These are phyloP conservation scores for Thereva nobilitata DNA, from an alignment of 2,888 invertebrate genomes.

Conservation along the genomic window DNA sequence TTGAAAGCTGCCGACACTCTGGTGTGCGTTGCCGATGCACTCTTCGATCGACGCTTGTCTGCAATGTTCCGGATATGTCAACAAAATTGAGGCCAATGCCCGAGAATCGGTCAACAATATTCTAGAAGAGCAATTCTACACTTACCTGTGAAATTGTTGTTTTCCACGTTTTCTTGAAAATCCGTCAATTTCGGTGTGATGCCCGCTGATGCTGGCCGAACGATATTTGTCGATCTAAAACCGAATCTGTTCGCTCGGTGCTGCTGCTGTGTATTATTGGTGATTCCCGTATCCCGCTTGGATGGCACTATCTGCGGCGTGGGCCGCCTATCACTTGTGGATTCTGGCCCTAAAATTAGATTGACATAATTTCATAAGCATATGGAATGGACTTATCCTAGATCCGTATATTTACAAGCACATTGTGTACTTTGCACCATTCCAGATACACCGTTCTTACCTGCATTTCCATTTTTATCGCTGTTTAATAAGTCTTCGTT, in stretches of 20 bases:
- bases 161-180: conserved; percentile 59
- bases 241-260: conserved; percentile 73
- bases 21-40: conserved; percentile 51
- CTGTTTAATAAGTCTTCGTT: conserved; percentile 42
- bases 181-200: conserved; percentile 72
- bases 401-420: too few species aligned
- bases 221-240: conserved; percentile 65
- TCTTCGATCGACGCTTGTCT: conserved; percentile 58
- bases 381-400: not conserved
- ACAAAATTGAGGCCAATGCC: not conserved
- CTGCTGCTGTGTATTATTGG: not conserved
- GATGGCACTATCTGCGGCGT: conserved; percentile 14
- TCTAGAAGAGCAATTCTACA: conserved; percentile 39
- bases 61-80: conserved; percentile 6
- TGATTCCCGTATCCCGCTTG: not conserved
- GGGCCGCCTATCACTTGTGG: conserved; percentile 40
- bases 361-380: conserved; percentile 29
- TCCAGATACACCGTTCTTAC: conserved; percentile 47
- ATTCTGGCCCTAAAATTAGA: conserved; percentile 51
- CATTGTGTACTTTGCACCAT: not conserved
- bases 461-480: conserved; percentile 58
- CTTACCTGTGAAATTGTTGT: conserved; percentile 62
- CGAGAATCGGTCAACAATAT: not conserved
- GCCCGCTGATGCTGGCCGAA: conserved; percentile 61
- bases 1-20: conserved; percentile 51